These are phyloP conservation scores for Emydoidea blandingii DNA, from an alignment of 2,797 vertebrate genomes.

Conservation along the genomic window DNA sequence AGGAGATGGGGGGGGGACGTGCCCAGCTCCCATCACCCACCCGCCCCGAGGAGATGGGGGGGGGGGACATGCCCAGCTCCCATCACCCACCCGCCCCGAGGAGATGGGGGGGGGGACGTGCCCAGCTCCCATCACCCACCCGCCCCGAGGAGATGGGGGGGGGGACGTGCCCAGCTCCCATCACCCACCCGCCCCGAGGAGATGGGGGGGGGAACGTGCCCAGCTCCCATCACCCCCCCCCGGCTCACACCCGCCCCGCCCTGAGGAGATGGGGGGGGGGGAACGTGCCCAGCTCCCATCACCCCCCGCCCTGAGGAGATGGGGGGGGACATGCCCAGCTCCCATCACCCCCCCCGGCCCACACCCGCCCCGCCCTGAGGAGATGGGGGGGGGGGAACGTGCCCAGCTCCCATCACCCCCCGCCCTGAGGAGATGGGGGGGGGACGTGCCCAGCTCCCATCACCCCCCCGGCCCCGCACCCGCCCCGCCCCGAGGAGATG, in stretches of 20 bases:
- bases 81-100: too few species aligned
- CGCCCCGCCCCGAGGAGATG: slow-evolving; percentile 31
- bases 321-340: too few species aligned
- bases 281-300: too few species aligned
- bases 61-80: too few species aligned
- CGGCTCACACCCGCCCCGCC: not conserved
- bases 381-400: too few species aligned
- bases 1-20: not conserved
- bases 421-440: not conserved
- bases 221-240: slow-evolving; percentile 66
- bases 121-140: not conserved
- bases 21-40: too few species aligned
- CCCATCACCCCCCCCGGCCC: not conserved
- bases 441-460: not conserved
- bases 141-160: not conserved
- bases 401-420: not conserved
- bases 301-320: too few species aligned
- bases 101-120: too few species aligned
- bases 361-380: too few species aligned
- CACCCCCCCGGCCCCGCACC: not conserved
- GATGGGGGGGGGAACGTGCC: not conserved
- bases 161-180: not conserved
- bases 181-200: not conserved
- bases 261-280: too few species aligned
- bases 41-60: not conserved